Conservation (phyloP, 2,113 vertebrate species). For the Ploceus nigricollis region DNA sequence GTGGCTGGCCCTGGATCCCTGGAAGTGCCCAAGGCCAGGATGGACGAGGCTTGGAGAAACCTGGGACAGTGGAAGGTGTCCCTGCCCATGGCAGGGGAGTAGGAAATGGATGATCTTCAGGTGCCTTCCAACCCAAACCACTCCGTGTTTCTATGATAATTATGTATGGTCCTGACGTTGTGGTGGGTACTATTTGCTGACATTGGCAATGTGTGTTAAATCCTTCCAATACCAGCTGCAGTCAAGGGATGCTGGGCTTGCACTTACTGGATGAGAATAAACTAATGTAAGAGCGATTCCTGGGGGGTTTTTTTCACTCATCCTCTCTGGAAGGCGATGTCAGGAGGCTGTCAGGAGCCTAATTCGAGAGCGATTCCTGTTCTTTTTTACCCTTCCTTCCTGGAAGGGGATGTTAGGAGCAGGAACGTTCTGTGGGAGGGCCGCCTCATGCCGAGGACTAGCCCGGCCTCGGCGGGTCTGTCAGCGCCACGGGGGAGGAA, state of each 20-base stretch:
- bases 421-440: neutral
- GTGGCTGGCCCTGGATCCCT: neutral
- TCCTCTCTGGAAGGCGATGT: neutral
- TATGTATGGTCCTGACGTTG: accelerated
- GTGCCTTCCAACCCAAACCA: neutral
- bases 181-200: accelerated
- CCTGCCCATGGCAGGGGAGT: neutral
- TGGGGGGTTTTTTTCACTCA: accelerated
- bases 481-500: neutral
- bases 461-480: neutral
- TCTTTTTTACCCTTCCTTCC: too few species aligned
- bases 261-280: neutral
- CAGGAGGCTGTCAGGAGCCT: neutral
- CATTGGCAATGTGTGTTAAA: accelerated
- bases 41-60: accelerated
- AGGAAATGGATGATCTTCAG: too few species aligned
- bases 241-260: accelerated
- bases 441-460: neutral
- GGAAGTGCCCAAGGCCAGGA: accelerated
- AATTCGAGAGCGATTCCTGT: accelerated
- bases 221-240: accelerated
- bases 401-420: neutral
- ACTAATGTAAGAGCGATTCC: accelerated
- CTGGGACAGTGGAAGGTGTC: neutral
- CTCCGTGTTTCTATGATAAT: neutral